phyloP scores from a whole-genome alignment of 2,797 vertebrate species.

The Tenualosa thibaudeaui region DNA sequence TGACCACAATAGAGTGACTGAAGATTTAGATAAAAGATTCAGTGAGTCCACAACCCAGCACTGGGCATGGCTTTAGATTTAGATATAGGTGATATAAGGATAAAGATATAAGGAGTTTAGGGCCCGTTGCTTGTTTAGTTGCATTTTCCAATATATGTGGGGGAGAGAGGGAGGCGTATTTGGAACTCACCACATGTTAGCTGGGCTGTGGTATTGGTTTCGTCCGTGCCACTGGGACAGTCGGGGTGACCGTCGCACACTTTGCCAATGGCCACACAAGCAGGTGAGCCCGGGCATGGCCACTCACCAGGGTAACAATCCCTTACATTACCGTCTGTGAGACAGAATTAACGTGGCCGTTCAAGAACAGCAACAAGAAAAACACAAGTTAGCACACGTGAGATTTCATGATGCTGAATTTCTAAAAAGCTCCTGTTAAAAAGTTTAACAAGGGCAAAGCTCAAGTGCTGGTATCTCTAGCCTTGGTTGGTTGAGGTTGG shows the following conservation, averaged over 20 bases:
- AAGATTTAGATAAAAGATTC: no score
- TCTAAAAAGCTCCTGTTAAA: not conserved
- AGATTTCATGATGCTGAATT: not conserved
- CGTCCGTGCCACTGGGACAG: constrained; percentile 72
- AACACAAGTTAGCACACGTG: not conserved
- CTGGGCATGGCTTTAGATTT: no score
- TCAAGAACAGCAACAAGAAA: not conserved
- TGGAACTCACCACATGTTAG: constrained; percentile 67
- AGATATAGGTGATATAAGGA: no score
- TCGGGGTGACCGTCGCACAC: constrained; percentile 70
- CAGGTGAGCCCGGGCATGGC: constrained; percentile 69
- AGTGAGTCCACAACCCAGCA: no score
- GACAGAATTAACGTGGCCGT: not conserved
- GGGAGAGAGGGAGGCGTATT: not conserved
- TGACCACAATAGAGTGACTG: no score
- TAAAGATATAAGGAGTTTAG: no score
- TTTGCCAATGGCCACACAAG: constrained; percentile 66
- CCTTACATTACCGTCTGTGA: constrained; percentile 67
- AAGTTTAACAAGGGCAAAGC: not conserved
- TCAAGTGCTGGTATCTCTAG: not conserved
- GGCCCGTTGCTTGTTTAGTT: not conserved
- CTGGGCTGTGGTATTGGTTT: constrained; percentile 67
- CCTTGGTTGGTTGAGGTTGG: not conserved
- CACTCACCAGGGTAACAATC: constrained; percentile 77
- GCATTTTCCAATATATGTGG: no score